Conservation (phyloP, 2,113 vertebrate species). For the Brevimyrus niger region DNA sequence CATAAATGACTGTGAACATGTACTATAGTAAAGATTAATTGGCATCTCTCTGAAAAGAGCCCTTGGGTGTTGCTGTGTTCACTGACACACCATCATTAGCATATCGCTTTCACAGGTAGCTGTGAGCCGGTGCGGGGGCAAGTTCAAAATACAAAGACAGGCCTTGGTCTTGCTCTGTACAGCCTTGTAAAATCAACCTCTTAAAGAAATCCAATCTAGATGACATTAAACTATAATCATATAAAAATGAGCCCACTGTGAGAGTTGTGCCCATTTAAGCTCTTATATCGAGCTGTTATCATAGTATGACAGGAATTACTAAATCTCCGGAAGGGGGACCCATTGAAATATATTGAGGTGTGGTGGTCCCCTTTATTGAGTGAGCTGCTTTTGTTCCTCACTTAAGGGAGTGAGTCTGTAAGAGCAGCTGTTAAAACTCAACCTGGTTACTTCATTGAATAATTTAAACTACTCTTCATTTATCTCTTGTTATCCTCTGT, state of each 20-base stretch:
- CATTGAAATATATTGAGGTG: not conserved
- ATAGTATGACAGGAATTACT: not conserved
- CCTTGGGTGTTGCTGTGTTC: not conserved
- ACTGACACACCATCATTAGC: not conserved
- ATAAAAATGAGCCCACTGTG: not conserved
- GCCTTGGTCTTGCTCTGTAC: not conserved
- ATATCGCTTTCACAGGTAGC: not conserved
- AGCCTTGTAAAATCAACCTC: not conserved
- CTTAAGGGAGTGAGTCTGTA: not conserved
- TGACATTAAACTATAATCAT: not conserved
- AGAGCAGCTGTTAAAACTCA: not conserved
- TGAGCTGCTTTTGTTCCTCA: not conserved
- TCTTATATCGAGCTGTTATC: not conserved
- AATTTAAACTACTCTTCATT: constrained; percentile 13
- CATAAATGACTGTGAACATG: not conserved
- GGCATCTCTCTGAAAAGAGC: not conserved
- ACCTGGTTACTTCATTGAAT: constrained; percentile 2
- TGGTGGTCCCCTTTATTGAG: not conserved
- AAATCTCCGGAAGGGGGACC: not conserved
- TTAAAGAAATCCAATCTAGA: not conserved
- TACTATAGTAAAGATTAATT: not conserved
- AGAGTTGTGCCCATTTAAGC: not conserved
- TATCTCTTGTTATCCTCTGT: constrained; percentile 3
- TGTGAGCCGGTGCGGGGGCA: not conserved
- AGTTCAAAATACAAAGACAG: not conserved